Conservation (phyloP, 2,797 vertebrate genomes). For the Sebastes matsubarae region DNA sequence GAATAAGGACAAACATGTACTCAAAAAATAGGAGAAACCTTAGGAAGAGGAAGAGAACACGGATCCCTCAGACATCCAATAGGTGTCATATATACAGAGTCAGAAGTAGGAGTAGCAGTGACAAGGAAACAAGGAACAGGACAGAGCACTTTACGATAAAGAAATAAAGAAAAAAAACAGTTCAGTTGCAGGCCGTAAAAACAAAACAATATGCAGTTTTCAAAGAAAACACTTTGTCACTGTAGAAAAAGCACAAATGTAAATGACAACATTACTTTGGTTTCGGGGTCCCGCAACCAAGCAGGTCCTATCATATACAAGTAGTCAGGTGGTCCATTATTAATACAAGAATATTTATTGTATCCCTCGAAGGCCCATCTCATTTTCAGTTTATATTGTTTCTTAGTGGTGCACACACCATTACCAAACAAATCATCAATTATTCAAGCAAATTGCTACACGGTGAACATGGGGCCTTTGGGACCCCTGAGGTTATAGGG, state of each 20-base stretch:
- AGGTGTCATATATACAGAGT: background rate
- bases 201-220: too few species aligned
- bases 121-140: background rate
- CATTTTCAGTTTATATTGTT: background rate
- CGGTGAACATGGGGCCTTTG: background rate
- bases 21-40: background rate
- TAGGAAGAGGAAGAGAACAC: background rate
- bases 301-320: background rate
- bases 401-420: background rate
- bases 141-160: too few species aligned
- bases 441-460: background rate
- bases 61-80: background rate
- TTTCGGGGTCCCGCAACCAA: background rate
- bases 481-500: background rate
- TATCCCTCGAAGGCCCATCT: background rate
- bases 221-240: background rate
- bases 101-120: background rate
- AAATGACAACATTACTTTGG: background rate
- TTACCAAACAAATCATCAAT: background rate
- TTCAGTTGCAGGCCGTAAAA: background rate
- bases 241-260: background rate
- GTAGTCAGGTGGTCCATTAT: background rate
- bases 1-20: background rate
- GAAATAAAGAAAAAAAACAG: background rate
- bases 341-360: background rate